phyloP scores from a whole-genome alignment of 2,113 vertebrate genomes.

The Tinamus guttatus region DNA sequence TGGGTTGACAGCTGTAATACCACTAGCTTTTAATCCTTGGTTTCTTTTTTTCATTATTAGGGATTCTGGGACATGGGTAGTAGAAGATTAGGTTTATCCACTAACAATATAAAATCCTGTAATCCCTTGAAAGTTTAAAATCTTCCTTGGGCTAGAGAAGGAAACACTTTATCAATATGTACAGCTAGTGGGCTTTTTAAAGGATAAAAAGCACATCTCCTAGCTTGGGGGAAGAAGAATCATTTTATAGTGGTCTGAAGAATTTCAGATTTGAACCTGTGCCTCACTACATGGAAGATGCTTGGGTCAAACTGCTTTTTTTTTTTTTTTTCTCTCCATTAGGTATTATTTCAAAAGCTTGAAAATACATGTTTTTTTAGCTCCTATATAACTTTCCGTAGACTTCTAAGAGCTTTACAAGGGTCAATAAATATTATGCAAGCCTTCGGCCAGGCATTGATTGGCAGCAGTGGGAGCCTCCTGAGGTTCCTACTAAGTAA shows the following conservation, averaged over 20 bases:
- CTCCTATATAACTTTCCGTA: background rate
- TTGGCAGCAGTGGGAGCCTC: background rate
- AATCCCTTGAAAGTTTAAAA: slow-evolving; percentile 72
- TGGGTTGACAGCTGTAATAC: slow-evolving; percentile 65
- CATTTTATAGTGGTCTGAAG: background rate
- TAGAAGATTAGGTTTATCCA: slow-evolving; percentile 70
- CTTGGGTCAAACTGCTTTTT: background rate
- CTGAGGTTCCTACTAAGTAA: background rate
- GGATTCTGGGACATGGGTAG: slow-evolving; percentile 58
- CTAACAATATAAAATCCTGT: slow-evolving; percentile 72
- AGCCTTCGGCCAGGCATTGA: background rate
- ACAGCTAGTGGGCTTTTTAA: slow-evolving; percentile 52
- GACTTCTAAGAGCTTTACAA: background rate
- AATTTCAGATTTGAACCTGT: slow-evolving; percentile 1
- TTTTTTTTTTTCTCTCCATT: background rate
- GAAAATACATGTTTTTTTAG: background rate
- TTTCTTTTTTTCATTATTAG: slow-evolving; percentile 67
- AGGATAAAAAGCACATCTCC: slow-evolving; percentile 41
- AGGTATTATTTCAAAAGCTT: background rate
- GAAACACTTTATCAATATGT: slow-evolving; percentile 63
- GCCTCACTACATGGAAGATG: background rate
- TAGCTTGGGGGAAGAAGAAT: background rate
- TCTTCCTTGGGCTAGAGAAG: slow-evolving; percentile 57
- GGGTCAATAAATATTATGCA: background rate
- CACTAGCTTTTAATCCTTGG: slow-evolving; percentile 64